Evolutionary conservation across 2,113 vertebrate genomes (phyloP).

Genomic region (Eclectus roratus): DNA sequence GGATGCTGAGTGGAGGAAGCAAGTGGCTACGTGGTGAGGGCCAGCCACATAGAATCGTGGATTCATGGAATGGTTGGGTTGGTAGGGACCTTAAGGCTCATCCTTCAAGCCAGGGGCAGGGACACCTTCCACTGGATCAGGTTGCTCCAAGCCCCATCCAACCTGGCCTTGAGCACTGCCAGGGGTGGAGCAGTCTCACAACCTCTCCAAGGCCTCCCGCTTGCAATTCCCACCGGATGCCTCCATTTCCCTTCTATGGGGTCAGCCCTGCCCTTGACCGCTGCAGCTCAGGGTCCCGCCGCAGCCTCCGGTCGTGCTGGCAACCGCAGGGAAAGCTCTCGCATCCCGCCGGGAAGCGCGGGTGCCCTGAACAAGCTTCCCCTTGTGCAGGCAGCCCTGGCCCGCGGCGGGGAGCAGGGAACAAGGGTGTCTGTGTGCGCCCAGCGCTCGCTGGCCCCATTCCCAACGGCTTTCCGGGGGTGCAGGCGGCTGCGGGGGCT

Average conservation of each 20-base stretch:
- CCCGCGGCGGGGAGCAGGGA: background rate
- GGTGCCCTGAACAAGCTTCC: constrained; percentile 6
- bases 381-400: constrained; percentile 38
- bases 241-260: background rate
- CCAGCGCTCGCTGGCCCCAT: background rate
- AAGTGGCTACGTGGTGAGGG: background rate
- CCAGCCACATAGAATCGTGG: background rate
- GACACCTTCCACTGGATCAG: background rate
- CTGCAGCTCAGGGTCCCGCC: background rate
- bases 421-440: constrained; percentile 35
- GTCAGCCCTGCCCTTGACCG: background rate
- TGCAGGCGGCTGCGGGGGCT: background rate
- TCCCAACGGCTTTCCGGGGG: constrained; percentile 34
- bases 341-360: background rate
- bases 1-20: background rate
- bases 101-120: background rate
- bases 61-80: background rate
- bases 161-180: background rate
- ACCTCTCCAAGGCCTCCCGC: background rate
- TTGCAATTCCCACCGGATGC: background rate
- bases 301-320: background rate
- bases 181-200: background rate
- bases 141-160: background rate
- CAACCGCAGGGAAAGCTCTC: background rate
- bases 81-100: background rate